Conservation (phyloP, 2,888 invertebrate genomes). For the Thumatha senex region DNA sequence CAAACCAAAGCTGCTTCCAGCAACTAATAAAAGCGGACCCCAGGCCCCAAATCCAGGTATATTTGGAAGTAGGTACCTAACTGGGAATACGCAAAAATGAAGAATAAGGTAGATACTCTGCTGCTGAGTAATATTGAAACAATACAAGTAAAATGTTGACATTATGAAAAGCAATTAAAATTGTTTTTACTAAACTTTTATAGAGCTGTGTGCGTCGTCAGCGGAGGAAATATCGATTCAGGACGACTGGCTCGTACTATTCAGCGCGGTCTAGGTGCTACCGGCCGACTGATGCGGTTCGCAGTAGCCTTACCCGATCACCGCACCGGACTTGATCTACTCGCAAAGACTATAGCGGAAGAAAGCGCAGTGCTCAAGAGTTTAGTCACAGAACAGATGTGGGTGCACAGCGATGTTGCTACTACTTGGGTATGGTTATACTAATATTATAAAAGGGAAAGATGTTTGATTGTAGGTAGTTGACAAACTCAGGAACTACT, state of each 20-base stretch:
- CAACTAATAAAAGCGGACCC: no score
- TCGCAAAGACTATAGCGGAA: constrained; percentile 69
- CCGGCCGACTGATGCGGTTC: constrained; percentile 87
- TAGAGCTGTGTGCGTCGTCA: constrained; percentile 89
- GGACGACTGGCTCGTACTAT: constrained; percentile 89
- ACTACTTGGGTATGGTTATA: constrained; percentile 64
- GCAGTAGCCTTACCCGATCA: constrained; percentile 88
- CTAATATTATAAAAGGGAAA: no score
- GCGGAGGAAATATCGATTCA: constrained; percentile 92
- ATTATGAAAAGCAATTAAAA: no score
- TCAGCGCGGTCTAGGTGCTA: constrained; percentile 90
- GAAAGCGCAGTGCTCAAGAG: constrained; percentile 69
- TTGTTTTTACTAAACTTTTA: no score
- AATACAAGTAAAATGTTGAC: no score
- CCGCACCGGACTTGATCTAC: constrained; percentile 88
- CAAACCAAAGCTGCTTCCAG: no score
- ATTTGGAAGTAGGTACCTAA: no score
- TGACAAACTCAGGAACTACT: no score
- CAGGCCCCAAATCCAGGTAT: no score
- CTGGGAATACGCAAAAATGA: no score
- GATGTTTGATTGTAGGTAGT: not conserved
- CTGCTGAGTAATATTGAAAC: no score
- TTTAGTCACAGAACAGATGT: constrained; percentile 73
- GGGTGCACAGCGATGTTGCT: constrained; percentile 69
- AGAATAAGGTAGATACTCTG: no score